phyloP scores from a whole-genome alignment of 1,140 invertebrate genomes.

The Onthophagus taurus region DNA sequence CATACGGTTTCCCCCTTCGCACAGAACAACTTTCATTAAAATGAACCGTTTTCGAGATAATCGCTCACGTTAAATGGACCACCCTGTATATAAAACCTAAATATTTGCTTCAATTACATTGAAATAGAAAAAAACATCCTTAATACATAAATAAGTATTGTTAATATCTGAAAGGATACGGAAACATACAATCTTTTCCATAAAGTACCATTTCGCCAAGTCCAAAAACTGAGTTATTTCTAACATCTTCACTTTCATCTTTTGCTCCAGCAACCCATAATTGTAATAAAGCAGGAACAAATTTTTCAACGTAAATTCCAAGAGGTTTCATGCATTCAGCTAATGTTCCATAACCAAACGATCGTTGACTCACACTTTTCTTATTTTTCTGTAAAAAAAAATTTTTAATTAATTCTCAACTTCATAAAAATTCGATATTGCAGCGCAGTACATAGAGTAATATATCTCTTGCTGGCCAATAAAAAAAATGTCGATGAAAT shows the following conservation, averaged over 20 bases:
- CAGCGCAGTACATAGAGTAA: no score
- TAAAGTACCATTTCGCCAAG: conserved; percentile 61
- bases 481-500: no score
- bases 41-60: no score
- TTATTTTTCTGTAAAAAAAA: conserved; percentile 44
- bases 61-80: no score
- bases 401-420: conserved; percentile 13
- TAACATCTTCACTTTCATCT: conserved; percentile 58
- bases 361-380: conserved; percentile 51
- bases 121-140: conserved; percentile 7
- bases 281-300: conserved; percentile 51
- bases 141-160: background rate
- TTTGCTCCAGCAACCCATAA: conserved; percentile 49
- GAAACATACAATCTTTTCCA: conserved; percentile 48
- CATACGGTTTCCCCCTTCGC: no score
- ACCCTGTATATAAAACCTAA: no score
- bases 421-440: conserved; percentile 12
- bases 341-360: conserved; percentile 62
- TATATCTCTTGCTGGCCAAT: no score
- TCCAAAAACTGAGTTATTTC: conserved; percentile 69
- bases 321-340: conserved; percentile 61
- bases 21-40: no score
- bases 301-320: conserved; percentile 44
- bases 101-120: no score
- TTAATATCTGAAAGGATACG: conserved; percentile 43